Base-by-base conservation (phyloP, 2,113 vertebrate species). In the Rhea americana region DNA sequence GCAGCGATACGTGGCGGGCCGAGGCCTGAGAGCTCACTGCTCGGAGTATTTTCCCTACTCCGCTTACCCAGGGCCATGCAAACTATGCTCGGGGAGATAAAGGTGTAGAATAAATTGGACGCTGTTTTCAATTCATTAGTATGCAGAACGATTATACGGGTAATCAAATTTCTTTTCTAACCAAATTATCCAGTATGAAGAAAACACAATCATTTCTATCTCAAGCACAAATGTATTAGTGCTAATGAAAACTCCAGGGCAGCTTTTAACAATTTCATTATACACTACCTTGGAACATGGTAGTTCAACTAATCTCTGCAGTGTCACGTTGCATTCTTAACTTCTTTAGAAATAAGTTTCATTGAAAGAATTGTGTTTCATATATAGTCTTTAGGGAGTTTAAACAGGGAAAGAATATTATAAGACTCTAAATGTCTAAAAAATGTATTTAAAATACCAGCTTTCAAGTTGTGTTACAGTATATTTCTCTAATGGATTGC, bases 251-350 rank as follows among this genome's bases (percentile, higher is more conserved):
- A 85, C 70, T 94, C 94, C 94, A 92, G 90, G 76, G 90, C 82
- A 94, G 65, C 72, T 95, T 91, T 93, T 92, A 95, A 50, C 63
- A 92, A 91, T 89, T 87, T 94, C 35, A 85, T 95, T 96, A 94
- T 88, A 76, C 10, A 25, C 82, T 95, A 93, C 70, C 91, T 59
- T 66, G 92, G 88, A 87, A 87, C 51, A 90, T 24, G 5, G 62
- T 87, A 67, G 88, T 86, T 75, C 82, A 85, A 89, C 96, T 93
- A 97, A 89, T 95, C 80, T 89, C 82, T 91, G 84, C 88, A 92
- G 56, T 80, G 91, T 55, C 22, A 65, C 35, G 25, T 51, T 85
- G 77, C 58, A 82, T 84, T 90, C 93, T 94, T 88, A 84, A 63
- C 62, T 63, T 85, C 84, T 94, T 95, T 94, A 79, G 30, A 74